Conservation (phyloP, 2,797 vertebrate genomes). For the Helarctos malayanus region DNA sequence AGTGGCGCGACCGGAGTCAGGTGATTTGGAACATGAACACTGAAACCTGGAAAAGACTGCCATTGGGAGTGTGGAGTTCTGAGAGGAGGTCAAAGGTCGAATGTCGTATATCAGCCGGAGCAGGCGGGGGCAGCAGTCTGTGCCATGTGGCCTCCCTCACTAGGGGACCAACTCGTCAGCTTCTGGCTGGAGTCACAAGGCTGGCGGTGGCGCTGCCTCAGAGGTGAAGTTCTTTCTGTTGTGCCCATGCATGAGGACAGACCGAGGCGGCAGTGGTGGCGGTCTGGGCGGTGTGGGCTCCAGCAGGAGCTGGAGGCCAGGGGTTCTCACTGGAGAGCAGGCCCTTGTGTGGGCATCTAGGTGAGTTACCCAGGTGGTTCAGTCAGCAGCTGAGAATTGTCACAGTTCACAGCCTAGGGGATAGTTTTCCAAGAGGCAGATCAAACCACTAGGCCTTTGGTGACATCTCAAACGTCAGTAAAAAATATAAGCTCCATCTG, state of each 20-base stretch:
- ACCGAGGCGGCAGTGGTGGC: not conserved
- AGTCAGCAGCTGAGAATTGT: not conserved
- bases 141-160: not conserved
- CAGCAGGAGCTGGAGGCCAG: not conserved
- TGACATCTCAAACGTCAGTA: not conserved
- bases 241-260: rapidly evolving
- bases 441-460: not conserved
- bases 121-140: no score
- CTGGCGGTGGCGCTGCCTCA: no score
- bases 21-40: not conserved
- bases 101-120: not conserved
- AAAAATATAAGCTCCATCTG: not conserved
- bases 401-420: not conserved
- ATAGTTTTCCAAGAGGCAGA: not conserved
- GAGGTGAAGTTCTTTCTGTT: not conserved
- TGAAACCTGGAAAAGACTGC: no score
- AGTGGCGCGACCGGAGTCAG: not conserved
- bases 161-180: not conserved
- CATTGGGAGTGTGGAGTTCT: not conserved
- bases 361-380: not conserved
- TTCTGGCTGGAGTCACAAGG: not conserved
- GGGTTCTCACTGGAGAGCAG: not conserved
- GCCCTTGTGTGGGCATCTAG: not conserved
- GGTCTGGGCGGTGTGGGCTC: not conserved
- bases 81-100: not conserved